Evolutionary conservation across 1,140 invertebrate species (phyloP), one percentile per base, ranked within the genome.

Genomic region (Drosophila paulistorum): DNA sequence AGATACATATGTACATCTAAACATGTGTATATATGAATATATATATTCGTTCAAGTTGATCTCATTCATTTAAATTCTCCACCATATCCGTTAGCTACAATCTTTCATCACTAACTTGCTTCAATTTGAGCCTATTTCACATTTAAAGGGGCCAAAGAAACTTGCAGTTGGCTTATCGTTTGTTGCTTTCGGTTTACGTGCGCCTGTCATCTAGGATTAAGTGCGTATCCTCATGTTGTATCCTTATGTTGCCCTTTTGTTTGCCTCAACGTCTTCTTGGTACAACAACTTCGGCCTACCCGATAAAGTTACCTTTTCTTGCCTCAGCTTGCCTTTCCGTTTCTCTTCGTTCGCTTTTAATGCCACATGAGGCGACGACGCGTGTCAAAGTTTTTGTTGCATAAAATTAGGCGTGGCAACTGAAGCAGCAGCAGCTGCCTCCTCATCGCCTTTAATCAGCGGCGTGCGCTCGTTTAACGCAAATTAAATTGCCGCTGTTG

Each of bases 391-490:
- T 87, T 87, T 87, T 74, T 89, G 73, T 79, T 87, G 83, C 83
- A 86, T 80, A 80, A 83, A 80, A 83, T 80, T 79, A 74, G 77
- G 70, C 61, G 72, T 45, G 51, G 72, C 60, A 73, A 20, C 45
- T 33, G 42, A 33, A 55, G 61, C 35, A 17, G 57, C 63, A 48
- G 66, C 37, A 51, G 14, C 64, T 55, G 66, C 42, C 68, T 76
- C 75, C 68, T 76, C 75, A 71, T 81, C 83, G 74, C 55, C 76
- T 83, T 87, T 89, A 80, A 77, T 83, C 84, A 87, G 80, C 68
- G 79, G 76, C 69, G 79, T 89, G 79, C 84, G 83, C 84, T 83
- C 79, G 84, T 87, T 89, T 87, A 87, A 87, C 84, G 83, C 77
- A 87, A 87, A 89, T 89, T 87, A 87, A 89, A 83, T 89, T 87